Evolutionary conservation across 2,113 vertebrate species (phyloP).

Genomic region (Hypocryptadius cinnamomeus): DNA sequence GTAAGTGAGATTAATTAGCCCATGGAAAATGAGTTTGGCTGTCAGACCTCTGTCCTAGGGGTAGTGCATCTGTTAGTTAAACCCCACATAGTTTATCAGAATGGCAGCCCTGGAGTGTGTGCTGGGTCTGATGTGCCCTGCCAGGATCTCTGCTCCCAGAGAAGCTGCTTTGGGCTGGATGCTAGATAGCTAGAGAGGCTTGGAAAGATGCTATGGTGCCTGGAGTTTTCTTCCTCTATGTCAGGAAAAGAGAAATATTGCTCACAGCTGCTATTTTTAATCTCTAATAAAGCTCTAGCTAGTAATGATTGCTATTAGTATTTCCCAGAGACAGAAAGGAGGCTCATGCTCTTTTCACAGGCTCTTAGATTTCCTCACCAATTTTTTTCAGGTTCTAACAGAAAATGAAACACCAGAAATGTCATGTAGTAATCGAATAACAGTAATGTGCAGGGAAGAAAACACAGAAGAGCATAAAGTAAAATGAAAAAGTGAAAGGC

Average conservation of each 20-base stretch:
- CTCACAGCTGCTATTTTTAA: background rate
- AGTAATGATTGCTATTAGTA: background rate
- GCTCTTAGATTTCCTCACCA: background rate
- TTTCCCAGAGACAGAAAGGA: background rate
- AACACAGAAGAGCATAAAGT: background rate
- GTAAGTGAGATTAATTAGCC: conserved; percentile 25
- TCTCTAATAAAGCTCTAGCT: background rate
- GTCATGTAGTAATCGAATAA: background rate
- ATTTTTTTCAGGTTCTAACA: background rate
- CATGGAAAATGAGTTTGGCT: background rate
- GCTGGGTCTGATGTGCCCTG: background rate
- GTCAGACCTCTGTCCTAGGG: background rate
- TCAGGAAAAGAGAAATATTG: background rate
- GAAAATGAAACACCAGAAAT: background rate
- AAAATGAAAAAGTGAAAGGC: background rate
- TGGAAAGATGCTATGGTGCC: background rate
- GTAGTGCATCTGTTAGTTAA: background rate
- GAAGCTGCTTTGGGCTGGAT: background rate
- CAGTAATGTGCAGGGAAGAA: background rate
- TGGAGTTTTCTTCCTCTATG: background rate
- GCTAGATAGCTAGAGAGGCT: background rate
- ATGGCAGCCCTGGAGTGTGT: background rate
- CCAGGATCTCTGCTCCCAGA: background rate
- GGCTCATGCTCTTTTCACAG: background rate
- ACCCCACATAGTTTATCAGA: background rate